Evolutionary conservation across 2,113 vertebrate species (phyloP).

Genomic region (Erpornis zantholeuca): DNA sequence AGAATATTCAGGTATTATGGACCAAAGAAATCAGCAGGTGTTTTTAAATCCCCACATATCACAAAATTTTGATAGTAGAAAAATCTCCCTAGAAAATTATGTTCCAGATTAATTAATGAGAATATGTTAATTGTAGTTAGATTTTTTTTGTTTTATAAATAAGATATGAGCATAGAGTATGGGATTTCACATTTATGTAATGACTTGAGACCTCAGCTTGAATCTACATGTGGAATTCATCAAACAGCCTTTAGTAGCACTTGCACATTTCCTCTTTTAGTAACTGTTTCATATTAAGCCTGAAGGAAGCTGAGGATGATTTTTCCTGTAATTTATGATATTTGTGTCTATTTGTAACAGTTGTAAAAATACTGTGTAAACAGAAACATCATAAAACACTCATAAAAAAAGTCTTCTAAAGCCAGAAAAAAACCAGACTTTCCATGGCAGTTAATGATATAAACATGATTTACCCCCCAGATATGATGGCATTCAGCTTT

Average conservation of each 20-base stretch:
- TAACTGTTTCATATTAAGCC: slow-evolving; percentile 69
- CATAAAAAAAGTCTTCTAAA: slow-evolving; percentile 47
- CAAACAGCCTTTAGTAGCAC: slow-evolving; percentile 27
- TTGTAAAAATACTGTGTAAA: slow-evolving; percentile 72
- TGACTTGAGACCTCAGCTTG: background rate
- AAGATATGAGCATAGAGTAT: background rate
- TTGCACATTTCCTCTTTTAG: slow-evolving; percentile 63
- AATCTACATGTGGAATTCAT: slow-evolving; percentile 66
- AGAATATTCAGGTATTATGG: background rate
- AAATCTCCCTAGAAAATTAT: background rate
- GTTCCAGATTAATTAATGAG: background rate
- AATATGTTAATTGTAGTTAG: background rate
- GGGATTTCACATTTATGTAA: background rate
- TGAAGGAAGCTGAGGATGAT: slow-evolving; percentile 36
- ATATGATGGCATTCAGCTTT: slow-evolving; percentile 25
- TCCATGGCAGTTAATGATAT: slow-evolving; percentile 37
- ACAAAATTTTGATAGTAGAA: background rate
- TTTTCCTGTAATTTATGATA: slow-evolving; percentile 65
- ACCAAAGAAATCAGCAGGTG: background rate
- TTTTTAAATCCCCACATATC: accelerated
- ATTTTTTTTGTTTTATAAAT: background rate
- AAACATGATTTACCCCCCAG: slow-evolving; percentile 26
- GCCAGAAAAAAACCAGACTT: slow-evolving; percentile 56
- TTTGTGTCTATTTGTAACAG: slow-evolving; percentile 71
- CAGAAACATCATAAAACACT: slow-evolving; percentile 71